Evolutionary conservation across 1,140 invertebrate genomes (phyloP).

Genomic region (Ips nitidus): DNA sequence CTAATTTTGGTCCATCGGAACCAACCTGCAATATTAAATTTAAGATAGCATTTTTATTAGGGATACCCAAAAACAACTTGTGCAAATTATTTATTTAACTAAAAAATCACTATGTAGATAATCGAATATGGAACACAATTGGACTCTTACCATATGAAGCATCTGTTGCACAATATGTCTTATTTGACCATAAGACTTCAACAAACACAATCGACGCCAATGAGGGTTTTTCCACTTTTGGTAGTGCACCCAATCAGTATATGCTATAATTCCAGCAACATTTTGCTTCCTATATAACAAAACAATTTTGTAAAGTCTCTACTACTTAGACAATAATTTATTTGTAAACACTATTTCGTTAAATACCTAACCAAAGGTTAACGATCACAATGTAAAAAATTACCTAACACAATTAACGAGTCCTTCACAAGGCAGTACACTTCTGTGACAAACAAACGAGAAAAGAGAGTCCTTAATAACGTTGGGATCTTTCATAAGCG

Average conservation of each 20-base stretch:
- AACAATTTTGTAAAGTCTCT: no score
- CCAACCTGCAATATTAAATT: constrained; percentile 52
- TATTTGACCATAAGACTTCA: constrained; percentile 75
- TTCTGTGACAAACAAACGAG: constrained; percentile 81
- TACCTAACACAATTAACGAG: constrained; percentile 47
- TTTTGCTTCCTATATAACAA: constrained; percentile 61
- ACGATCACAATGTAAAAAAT: background rate
- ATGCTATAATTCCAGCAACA: constrained; percentile 71
- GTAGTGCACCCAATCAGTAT: constrained; percentile 72
- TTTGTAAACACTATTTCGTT: background rate
- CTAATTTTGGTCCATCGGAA: constrained; percentile 74
- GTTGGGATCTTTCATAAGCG: constrained; percentile 56
- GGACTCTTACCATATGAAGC: constrained; percentile 64
- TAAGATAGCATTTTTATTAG: background rate
- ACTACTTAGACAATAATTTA: background rate
- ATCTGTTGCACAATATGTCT: constrained; percentile 77
- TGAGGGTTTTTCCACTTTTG: constrained; percentile 65
- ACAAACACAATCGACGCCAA: constrained; percentile 66
- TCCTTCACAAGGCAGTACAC: constrained; percentile 69
- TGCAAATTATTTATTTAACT: background rate
- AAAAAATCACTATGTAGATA: background rate
- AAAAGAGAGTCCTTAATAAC: constrained; percentile 78
- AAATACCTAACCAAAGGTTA: background rate
- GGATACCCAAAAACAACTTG: background rate
- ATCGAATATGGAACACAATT: constrained; percentile 4